A percentile compares a stretch with the other conserved stretches of the same genome.
These are phyloP conservation scores for Lepidonotus clava DNA, from an alignment of 2,888 invertebrate genomes.

Conservation along the genomic window DNA sequence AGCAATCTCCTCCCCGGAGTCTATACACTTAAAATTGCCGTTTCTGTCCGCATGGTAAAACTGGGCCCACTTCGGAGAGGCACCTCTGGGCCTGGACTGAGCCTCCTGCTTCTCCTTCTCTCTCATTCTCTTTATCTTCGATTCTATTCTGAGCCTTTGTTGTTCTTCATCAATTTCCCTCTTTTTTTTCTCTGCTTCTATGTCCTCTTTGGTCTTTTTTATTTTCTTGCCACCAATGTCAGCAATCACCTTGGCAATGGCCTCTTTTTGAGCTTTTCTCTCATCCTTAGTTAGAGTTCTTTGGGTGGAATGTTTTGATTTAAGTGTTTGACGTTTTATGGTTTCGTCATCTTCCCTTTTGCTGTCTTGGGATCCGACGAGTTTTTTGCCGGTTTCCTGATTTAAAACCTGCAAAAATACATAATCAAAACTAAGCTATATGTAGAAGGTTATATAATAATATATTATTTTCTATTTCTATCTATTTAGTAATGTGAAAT, in stretches of 20 bases:
- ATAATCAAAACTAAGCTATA: not conserved
- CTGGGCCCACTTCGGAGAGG: constrained; percentile 49
- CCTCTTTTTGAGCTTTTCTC: not conserved
- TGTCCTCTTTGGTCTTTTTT: not conserved
- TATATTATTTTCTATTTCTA: not conserved
- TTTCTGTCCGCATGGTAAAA: constrained; percentile 62
- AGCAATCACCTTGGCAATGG: not conserved
- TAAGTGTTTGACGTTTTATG: not conserved
- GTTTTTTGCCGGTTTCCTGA: not conserved
- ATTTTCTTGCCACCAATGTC: not conserved
- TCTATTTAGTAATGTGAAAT: too few relatives aligned
- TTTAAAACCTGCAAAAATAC: not conserved
- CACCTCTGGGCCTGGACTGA: constrained; percentile 53
- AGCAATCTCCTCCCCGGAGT: constrained; percentile 79
- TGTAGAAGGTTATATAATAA: not conserved
- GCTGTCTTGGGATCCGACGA: not conserved
- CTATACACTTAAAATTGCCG: constrained; percentile 68
- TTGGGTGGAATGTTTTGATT: not conserved
- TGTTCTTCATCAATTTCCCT: not conserved
- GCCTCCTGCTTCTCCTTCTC: not conserved
- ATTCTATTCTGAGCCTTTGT: not conserved
- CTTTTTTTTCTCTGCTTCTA: not conserved
- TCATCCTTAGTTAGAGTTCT: not conserved
- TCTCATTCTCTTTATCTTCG: not conserved
- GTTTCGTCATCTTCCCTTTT: not conserved